These are phyloP conservation scores for Pangasius krempfi DNA, from an alignment of 2,797 vertebrate genomes.

Conservation along the genomic window DNA sequence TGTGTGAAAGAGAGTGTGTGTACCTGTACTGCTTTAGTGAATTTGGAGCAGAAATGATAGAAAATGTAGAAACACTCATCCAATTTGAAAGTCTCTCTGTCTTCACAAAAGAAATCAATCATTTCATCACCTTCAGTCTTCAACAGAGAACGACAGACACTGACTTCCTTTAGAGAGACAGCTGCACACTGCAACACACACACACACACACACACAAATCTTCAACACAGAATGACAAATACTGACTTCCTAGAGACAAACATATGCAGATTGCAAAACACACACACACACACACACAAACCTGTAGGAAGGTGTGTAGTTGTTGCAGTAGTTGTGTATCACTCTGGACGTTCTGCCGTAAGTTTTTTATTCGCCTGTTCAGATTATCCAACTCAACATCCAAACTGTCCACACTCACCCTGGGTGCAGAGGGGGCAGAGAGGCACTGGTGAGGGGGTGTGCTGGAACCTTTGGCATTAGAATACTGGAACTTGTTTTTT, in stretches of 20 bases:
- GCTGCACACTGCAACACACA: slow-evolving; percentile 69
- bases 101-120: slow-evolving; percentile 95
- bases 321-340: slow-evolving; percentile 84
- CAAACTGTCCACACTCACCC: slow-evolving; percentile 84
- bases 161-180: slow-evolving; percentile 77
- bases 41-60: slow-evolving; percentile 84
- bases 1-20: neutral
- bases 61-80: slow-evolving; percentile 91
- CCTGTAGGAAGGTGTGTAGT: slow-evolving; percentile 76
- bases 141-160: slow-evolving; percentile 72
- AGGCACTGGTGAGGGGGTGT: neutral
- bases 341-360: slow-evolving; percentile 78
- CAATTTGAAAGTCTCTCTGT: slow-evolving; percentile 85
- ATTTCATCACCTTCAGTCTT: slow-evolving; percentile 77
- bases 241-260: neutral
- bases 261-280: neutral
- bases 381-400: slow-evolving; percentile 81
- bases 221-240: neutral
- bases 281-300: slow-evolving; percentile 28
- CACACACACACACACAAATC: too few species aligned
- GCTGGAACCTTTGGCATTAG: neutral
- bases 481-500: neutral
- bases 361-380: slow-evolving; percentile 72
- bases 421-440: slow-evolving; percentile 57
- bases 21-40: slow-evolving; percentile 88